Evolutionary conservation across 2,113 vertebrate species (phyloP).

Genomic region (Condylura cristata): DNA sequence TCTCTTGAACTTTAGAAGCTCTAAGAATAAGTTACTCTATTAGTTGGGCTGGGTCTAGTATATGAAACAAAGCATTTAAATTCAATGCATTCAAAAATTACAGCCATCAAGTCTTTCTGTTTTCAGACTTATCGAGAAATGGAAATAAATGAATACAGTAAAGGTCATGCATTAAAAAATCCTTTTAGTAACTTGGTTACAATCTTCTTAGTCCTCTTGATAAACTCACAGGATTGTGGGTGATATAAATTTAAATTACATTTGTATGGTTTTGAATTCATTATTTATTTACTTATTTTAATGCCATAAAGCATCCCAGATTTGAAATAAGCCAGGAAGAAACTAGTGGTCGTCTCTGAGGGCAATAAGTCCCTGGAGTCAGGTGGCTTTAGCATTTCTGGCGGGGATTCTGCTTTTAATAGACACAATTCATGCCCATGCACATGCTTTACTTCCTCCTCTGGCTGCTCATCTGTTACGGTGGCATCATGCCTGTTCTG

Average conservation of each 20-base stretch:
- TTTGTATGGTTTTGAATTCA: neutral
- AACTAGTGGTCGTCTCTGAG: neutral
- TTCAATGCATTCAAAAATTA: constrained; percentile 19
- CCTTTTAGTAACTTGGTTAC: neutral
- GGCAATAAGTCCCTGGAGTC: neutral
- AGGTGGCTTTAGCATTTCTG: constrained; percentile 24
- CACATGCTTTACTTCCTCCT: neutral
- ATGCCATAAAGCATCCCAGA: neutral
- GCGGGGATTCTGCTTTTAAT: constrained; percentile 23
- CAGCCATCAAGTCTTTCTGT: constrained; percentile 23
- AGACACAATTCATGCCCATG: neutral
- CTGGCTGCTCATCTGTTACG: neutral
- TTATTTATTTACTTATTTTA: constrained; percentile 36
- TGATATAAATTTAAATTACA: neutral
- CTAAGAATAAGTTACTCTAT: neutral
- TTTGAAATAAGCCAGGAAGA: constrained; percentile 39
- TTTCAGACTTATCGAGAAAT: neutral
- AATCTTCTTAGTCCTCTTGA: neutral
- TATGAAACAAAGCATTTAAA: neutral
- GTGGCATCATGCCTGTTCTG: constrained; percentile 25
- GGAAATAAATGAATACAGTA: neutral
- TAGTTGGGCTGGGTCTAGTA: neutral
- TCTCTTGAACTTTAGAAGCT: neutral
- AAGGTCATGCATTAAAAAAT: neutral
- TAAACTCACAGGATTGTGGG: neutral